Percentiles rank a stretch among this genome's conserved stretches.
Conservation (phyloP, 2,797 vertebrate species). For the Hoplostethus mediterraneus region DNA sequence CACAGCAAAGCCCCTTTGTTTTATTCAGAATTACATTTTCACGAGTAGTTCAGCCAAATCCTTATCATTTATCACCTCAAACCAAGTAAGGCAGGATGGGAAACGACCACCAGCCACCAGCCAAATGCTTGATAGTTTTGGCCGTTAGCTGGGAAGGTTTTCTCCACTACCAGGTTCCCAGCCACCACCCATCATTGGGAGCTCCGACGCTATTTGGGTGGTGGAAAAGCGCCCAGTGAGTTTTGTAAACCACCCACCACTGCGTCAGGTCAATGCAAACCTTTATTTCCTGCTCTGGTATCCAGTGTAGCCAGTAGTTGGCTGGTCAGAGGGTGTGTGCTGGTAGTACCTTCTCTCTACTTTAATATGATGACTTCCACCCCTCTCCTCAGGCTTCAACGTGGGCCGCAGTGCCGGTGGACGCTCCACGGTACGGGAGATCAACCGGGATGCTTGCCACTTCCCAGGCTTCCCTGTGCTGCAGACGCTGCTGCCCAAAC, state of each 20-base stretch:
- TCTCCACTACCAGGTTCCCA: neutral
- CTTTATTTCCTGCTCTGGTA: no score
- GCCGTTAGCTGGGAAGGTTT: neutral
- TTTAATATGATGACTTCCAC: neutral
- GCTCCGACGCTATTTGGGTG: neutral
- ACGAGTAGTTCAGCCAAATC: neutral
- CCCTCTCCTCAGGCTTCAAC: conserved; percentile 89
- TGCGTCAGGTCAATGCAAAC: no score
- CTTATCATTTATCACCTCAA: neutral
- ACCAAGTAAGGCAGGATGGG: neutral
- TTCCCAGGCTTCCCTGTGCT: conserved; percentile 95
- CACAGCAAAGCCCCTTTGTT: neutral
- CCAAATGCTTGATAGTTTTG: neutral
- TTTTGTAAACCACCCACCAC: neutral
- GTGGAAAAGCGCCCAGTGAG: no score
- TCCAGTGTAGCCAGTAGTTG: no score
- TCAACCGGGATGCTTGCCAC: conserved; percentile 97
- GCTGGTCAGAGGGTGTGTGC: no score
- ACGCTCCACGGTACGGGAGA: conserved; percentile 93
- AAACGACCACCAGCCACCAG: neutral
- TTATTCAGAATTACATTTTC: neutral
- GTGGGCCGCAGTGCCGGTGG: conserved; percentile 95
- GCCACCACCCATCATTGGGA: neutral
- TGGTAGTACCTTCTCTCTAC: no score
- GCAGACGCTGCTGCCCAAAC: conserved; percentile 96